phyloP scores from a whole-genome alignment of 2,888 invertebrate species.

The Cryptophagus acutangulus region DNA sequence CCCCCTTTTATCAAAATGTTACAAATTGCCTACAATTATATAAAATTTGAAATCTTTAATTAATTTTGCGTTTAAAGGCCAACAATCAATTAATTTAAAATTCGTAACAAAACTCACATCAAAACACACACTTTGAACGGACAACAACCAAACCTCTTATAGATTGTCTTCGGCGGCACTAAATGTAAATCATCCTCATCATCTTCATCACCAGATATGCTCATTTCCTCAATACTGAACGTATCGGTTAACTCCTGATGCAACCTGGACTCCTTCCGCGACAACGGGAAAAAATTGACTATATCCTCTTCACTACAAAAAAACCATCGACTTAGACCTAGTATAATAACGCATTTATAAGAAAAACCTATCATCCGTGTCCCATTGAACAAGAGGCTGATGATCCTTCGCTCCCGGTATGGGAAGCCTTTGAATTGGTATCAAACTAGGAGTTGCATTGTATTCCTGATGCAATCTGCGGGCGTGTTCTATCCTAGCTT shows the following conservation, averaged over 20 bases:
- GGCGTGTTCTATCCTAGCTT: slow-evolving; percentile 48
- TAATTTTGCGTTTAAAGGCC: too few species aligned
- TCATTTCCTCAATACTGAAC: slow-evolving; percentile 59
- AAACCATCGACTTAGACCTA: slow-evolving; percentile 3
- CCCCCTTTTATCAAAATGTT: background rate
- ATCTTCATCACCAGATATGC: slow-evolving; percentile 53
- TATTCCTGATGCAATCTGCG: slow-evolving; percentile 48
- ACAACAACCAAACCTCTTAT: slow-evolving; percentile 46
- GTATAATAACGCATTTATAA: too few species aligned
- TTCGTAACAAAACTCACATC: slow-evolving; percentile 30
- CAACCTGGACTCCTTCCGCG: slow-evolving; percentile 43
- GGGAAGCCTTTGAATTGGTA: slow-evolving; percentile 51
- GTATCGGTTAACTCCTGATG: slow-evolving; percentile 58
- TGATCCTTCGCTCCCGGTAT: slow-evolving; percentile 51
- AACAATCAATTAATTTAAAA: too few species aligned
- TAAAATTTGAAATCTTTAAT: too few species aligned
- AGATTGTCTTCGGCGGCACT: slow-evolving; percentile 46
- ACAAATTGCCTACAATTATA: background rate
- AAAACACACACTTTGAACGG: slow-evolving; percentile 40
- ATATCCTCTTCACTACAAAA: slow-evolving; percentile 51
- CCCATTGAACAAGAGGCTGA: slow-evolving; percentile 58
- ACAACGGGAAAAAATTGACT: slow-evolving; percentile 51
- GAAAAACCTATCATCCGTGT: slow-evolving; percentile 52
- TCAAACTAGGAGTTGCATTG: slow-evolving; percentile 45
- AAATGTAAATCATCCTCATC: slow-evolving; percentile 49